phyloP scores from a whole-genome alignment of 2,888 invertebrate genomes.

The Caenorhabditis sp. region DNA sequence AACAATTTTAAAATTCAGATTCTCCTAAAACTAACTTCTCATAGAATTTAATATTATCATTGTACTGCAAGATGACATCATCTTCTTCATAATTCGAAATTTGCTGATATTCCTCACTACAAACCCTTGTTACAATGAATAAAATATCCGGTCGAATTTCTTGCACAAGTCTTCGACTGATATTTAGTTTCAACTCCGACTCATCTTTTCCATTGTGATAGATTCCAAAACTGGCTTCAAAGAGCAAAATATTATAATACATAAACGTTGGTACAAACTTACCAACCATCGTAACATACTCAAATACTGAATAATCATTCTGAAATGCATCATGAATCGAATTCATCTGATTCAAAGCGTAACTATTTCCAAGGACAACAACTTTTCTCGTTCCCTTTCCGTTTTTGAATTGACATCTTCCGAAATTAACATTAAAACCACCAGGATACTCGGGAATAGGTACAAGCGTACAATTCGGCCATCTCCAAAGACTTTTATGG shows the following conservation, averaged over 20 bases:
- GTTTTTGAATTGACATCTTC: constrained; percentile 11
- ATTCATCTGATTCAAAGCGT: constrained; percentile 10
- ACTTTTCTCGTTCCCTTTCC: constrained; percentile 7
- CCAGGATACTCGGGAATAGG: neutral
- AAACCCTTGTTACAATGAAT: neutral
- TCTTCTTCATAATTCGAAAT: neutral
- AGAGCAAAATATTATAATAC: neutral
- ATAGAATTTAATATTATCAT: neutral
- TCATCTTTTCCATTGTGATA: neutral
- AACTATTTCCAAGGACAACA: constrained; percentile 20
- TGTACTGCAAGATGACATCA: neutral
- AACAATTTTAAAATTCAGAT: too few relatives aligned
- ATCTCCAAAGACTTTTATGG: neutral
- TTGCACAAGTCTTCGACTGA: neutral
- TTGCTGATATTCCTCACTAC: neutral
- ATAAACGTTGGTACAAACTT: neutral
- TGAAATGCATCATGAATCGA: neutral
- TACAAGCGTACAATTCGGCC: neutral
- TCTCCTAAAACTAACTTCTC: neutral
- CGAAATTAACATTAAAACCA: neutral
- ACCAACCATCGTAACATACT: neutral
- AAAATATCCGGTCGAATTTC: neutral
- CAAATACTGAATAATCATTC: neutral
- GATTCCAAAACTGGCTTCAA: neutral
- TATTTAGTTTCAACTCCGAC: neutral